Conservation (phyloP, 2,797 vertebrate species). For the Argentina silus region DNA sequence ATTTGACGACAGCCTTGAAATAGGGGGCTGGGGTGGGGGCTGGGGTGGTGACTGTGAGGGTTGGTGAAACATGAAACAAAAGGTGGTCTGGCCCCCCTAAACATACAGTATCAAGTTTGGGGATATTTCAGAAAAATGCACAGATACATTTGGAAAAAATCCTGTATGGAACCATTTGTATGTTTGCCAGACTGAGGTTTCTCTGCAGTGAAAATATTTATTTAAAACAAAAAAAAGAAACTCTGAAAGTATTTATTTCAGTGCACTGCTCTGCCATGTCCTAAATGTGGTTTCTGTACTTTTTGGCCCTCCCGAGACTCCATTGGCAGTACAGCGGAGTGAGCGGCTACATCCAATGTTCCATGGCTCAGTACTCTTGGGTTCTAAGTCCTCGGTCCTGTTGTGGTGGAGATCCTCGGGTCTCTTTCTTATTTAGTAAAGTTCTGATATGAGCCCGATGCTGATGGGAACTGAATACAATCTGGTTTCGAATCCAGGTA, state of each 20-base stretch:
- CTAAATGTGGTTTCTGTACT: slow-evolving; percentile 69
- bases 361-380: slow-evolving; percentile 44
- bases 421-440: slow-evolving; percentile 29
- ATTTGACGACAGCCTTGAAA: slow-evolving; percentile 74
- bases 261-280: slow-evolving; percentile 64
- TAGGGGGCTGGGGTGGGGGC: slow-evolving; percentile 58
- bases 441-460: slow-evolving; percentile 4
- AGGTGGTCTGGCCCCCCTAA: slow-evolving; percentile 70
- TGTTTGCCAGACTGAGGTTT: slow-evolving; percentile 77
- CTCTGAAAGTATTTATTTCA: slow-evolving; percentile 76
- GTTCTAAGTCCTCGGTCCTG: slow-evolving; percentile 43
- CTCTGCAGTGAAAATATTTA: slow-evolving; percentile 80
- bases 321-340: slow-evolving; percentile 51
- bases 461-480: background rate
- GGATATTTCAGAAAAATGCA: slow-evolving; percentile 73
- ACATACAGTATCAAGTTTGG: slow-evolving; percentile 75
- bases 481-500: slow-evolving; percentile 16
- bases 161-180: slow-evolving; percentile 70
- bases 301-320: slow-evolving; percentile 59
- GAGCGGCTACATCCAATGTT: slow-evolving; percentile 35
- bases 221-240: slow-evolving; percentile 65
- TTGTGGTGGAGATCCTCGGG: slow-evolving; percentile 34
- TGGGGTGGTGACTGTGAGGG: slow-evolving; percentile 61
- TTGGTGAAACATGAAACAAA: slow-evolving; percentile 78
- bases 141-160: slow-evolving; percentile 76